Evolutionary conservation across 2,113 vertebrate genomes (phyloP).

Genomic region (Hippotragus niger): DNA sequence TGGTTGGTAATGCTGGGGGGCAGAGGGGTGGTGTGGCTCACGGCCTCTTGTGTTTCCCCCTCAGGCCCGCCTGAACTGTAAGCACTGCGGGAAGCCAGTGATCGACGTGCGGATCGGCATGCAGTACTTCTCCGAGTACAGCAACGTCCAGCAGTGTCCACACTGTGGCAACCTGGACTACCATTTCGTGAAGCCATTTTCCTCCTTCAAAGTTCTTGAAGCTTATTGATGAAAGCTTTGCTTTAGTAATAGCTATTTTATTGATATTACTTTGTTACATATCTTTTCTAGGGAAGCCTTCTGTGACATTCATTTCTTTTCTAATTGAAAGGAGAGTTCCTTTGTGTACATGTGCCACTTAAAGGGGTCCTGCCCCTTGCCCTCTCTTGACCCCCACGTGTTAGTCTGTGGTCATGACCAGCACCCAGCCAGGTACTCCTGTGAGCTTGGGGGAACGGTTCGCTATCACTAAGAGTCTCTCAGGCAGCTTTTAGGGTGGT

Average conservation of each 20-base stretch:
- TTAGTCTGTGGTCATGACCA: not conserved
- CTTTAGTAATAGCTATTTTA: constrained; percentile 92
- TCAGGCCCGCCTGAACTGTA: constrained; percentile 98
- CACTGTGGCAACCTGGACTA: constrained; percentile 99
- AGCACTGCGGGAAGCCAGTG: constrained; percentile 98
- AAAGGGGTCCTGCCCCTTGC: constrained; percentile 57
- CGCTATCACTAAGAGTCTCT: not conserved
- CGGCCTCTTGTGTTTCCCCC: not conserved
- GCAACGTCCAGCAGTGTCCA: constrained; percentile 99
- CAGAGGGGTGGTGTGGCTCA: not conserved
- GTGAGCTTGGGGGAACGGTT: not conserved
- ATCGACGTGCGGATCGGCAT: constrained; percentile 98
- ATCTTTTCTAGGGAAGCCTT: constrained; percentile 87
- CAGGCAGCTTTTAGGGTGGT: not conserved
- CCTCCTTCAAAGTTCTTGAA: constrained; percentile 98
- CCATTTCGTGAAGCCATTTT: constrained; percentile 99
- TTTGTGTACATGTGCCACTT: constrained; percentile 80
- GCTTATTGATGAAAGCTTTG: constrained; percentile 99
- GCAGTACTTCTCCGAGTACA: constrained; percentile 99
- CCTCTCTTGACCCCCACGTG: constrained; percentile 17
- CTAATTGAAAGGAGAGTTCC: constrained; percentile 82
- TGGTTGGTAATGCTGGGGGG: not conserved
- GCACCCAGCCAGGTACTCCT: not conserved
- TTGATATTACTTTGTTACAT: constrained; percentile 88
- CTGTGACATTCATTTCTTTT: constrained; percentile 85